These are phyloP conservation scores for Sesamia nonagrioides DNA, from an alignment of 1,140 invertebrate species.

Conservation along the genomic window DNA sequence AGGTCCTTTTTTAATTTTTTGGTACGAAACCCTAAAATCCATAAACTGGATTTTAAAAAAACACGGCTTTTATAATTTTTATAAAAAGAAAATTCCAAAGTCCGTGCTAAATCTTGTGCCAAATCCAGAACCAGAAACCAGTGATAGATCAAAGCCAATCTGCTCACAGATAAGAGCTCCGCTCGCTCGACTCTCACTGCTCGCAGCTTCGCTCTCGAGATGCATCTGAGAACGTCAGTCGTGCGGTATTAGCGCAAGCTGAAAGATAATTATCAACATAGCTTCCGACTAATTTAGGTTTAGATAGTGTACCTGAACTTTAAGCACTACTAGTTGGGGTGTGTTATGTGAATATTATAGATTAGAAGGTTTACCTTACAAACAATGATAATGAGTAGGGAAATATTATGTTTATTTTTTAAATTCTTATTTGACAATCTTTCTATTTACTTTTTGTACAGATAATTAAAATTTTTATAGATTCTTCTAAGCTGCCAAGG, in stretches of 20 bases:
- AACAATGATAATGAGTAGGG: background rate
- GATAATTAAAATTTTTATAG: too few species aligned
- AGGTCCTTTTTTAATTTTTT: too few species aligned
- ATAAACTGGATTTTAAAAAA: too few species aligned
- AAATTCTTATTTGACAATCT: too few species aligned
- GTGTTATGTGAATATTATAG: background rate
- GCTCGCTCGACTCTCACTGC: slow-evolving; percentile 3
- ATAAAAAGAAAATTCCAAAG: too few species aligned
- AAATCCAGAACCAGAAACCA: slow-evolving; percentile 8
- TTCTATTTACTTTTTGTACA: too few species aligned
- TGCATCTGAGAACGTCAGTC: slow-evolving; percentile 22
- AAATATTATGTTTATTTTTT: background rate
- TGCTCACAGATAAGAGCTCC: slow-evolving; percentile 21
- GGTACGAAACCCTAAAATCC: too few species aligned
- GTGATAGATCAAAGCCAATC: slow-evolving; percentile 29
- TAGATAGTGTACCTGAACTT: background rate
- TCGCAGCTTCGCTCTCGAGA: background rate
- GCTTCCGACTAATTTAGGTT: slow-evolving; percentile 24
- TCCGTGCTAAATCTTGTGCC: background rate
- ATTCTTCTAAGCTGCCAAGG: too few species aligned
- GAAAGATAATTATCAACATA: slow-evolving; percentile 33
- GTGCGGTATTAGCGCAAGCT: slow-evolving; percentile 5
- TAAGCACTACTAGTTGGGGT: background rate
- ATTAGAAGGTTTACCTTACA: background rate
- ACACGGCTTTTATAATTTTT: too few species aligned